Percentiles rank a stretch among this genome's conserved stretches.
These are phyloP conservation scores for Oncorhynchus tshawytscha DNA, from an alignment of 2,113 vertebrate species.

Conservation along the genomic window DNA sequence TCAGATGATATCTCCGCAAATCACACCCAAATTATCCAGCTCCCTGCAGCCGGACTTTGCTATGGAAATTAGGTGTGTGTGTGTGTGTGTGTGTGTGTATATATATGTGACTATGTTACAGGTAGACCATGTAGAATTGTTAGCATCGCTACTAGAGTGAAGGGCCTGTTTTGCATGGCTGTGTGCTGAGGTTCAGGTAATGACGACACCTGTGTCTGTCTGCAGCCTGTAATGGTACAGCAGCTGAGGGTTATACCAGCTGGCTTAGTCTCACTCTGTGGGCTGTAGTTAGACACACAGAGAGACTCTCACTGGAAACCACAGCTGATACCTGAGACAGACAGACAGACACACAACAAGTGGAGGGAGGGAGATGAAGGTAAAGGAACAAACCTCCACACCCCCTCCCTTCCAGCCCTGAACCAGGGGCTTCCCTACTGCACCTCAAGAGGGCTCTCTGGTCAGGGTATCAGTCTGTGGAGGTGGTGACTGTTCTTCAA, in stretches of 20 bases:
- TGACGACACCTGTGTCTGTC: background rate
- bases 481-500: background rate
- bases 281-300: background rate
- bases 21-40: conserved; percentile 53
- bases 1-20: conserved; percentile 37
- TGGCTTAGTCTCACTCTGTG: background rate
- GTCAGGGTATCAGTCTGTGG: background rate
- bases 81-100: conserved; percentile 3
- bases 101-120: no score
- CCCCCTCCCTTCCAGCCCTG: background rate
- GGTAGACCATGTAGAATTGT: background rate
- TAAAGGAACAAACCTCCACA: background rate
- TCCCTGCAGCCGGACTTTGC: conserved; percentile 40
- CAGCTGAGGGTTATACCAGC: background rate
- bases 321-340: background rate
- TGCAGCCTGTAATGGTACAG: background rate
- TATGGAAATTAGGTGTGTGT: conserved; percentile 57
- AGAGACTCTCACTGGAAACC: background rate
- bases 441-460: background rate
- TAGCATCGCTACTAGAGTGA: background rate
- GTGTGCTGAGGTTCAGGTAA: background rate
- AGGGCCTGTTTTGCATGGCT: background rate
- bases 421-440: background rate
- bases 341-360: background rate
- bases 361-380: background rate